Evolutionary conservation across 2,797 vertebrate genomes (phyloP), one percentile per base, ranked within the genome.

Genomic region (Smutsia gigantea): DNA sequence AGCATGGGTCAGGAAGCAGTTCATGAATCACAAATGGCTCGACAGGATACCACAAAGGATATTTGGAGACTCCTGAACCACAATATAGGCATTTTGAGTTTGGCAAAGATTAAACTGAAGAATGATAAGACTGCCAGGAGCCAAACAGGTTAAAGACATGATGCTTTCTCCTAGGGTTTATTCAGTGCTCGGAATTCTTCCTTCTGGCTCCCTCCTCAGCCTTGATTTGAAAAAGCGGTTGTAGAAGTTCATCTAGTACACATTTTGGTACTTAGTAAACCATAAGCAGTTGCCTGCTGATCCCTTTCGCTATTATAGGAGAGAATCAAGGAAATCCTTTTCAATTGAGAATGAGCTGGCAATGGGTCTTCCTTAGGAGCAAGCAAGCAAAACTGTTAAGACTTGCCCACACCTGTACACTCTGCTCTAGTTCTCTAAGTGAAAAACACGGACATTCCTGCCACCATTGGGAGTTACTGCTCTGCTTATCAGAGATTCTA

Each of bases 21-120:
- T 75, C 81, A 66, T 31, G 71, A 66, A 66, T 4, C 7, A 18
- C 84, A 78, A 82, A 42, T 0, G 12, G 31, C 29, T 39, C 37
- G 57, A 64, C 55, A 61, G 49, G 87, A 72, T 39, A 83, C 34
- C 42, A 74, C 3, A 51, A 51, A 61, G 57, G 9, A n/a, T 1
- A 29, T 89, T 7, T 53, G 12, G 46, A 55, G 74, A 84, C 42
- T 89, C 23, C 9, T 2, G 31, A 78, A 18, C 49, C 0, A 2
- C 19, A 69, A 17, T 2, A 64, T 2, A 34, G 71, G 31, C 53
- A 71, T 19, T 72, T 39, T 11, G 34, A 68, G 81, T 72, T 68
- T 51, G 90, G 79, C 59, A 61, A 87, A 90, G 59, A 69, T 78
- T 37, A 72, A 66, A 77, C 77, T 53, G 23, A 92, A 94, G 72